Evolutionary conservation across 1,140 invertebrate genomes (phyloP).

Genomic region (Zaprionus ghesquierei): DNA sequence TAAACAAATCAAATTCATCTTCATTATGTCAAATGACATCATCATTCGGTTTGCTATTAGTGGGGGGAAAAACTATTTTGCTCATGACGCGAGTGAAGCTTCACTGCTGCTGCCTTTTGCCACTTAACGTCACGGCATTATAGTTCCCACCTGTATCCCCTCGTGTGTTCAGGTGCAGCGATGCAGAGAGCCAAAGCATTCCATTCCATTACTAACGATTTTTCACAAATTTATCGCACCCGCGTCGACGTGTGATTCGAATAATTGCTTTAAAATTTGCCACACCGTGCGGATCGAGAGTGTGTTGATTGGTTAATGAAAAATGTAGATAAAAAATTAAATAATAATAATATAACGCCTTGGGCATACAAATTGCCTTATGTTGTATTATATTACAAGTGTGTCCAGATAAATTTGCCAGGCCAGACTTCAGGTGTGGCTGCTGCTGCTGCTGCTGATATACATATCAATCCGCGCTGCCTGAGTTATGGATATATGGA

Average conservation of each 20-base stretch:
- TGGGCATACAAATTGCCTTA: constrained; percentile 66
- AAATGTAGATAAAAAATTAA: constrained; percentile 51
- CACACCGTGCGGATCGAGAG: neutral
- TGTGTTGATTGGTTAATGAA: constrained; percentile 41
- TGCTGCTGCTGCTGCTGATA: no score
- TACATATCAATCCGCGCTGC: constrained; percentile 64
- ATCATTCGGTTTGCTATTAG: constrained; percentile 6
- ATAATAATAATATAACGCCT: constrained; percentile 44
- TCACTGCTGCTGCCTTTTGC: neutral
- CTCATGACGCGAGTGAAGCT: neutral
- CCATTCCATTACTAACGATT: constrained; percentile 25
- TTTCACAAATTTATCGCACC: constrained; percentile 52
- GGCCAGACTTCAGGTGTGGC: constrained; percentile 67
- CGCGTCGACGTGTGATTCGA: constrained; percentile 64
- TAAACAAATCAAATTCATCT: constrained; percentile 68
- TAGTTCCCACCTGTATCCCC: constrained; percentile 1
- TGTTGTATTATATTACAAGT: constrained; percentile 51
- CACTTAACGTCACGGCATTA: neutral
- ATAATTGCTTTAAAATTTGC: constrained; percentile 78
- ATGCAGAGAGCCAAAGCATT: constrained; percentile 56
- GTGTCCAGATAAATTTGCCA: constrained; percentile 29
- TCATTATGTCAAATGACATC: constrained; percentile 55
- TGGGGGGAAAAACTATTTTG: constrained; percentile 26
- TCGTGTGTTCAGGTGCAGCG: constrained; percentile 64
- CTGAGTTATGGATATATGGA: constrained; percentile 27